Conservation (phyloP, 1,140 invertebrate species). For the Apis mellifera region Amel_HAv3.1 CM009935.2:10289501-10290000, state of each 20-base stretch:
- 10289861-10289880: slow-evolving; percentile 52
- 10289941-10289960: neutral
- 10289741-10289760: neutral
- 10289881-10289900: slow-evolving; percentile 58
- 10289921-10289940: neutral
- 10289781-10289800: neutral
- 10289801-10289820: slow-evolving; percentile 21
- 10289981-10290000: neutral
- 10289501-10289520: too few relatives aligned
- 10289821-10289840: neutral
- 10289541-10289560: too few relatives aligned
- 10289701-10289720: neutral
- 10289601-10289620: too few relatives aligned
- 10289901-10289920: neutral
- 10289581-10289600: too few relatives aligned
- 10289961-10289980: neutral
- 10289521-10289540: too few relatives aligned
- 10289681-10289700: neutral
- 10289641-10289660: neutral
- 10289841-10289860: slow-evolving; percentile 49
- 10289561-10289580: too few relatives aligned
- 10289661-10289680: neutral
- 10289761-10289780: slow-evolving; percentile 20
- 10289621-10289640: too few relatives aligned
- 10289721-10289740: neutral